These are phyloP conservation scores for Apis cerana DNA, from an alignment of 1,140 invertebrate species.

Conservation along the genomic window DNA sequence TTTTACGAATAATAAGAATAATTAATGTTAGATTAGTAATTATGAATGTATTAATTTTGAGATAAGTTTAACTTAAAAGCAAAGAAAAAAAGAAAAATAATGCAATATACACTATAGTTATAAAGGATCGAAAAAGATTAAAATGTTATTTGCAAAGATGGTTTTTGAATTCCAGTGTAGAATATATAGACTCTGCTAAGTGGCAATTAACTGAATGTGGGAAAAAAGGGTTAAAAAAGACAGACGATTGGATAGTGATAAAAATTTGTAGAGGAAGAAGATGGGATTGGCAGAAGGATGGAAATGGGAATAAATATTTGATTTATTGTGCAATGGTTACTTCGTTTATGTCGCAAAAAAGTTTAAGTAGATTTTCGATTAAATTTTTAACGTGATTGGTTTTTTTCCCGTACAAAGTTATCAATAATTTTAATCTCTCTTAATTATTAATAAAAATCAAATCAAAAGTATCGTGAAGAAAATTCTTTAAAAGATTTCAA, in stretches of 20 bases:
- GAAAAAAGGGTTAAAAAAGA: background rate
- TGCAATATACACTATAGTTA: no score
- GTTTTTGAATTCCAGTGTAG: background rate
- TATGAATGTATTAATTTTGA: no score
- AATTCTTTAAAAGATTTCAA: no score
- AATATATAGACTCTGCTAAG: background rate
- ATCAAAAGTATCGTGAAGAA: no score
- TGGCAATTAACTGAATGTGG: background rate
- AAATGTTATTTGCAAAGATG: background rate
- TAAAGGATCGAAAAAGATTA: no score
- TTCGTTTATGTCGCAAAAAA: no score
- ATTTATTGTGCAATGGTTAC: no score
- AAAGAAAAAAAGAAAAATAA: no score
- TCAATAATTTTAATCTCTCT: background rate
- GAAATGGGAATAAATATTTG: background rate
- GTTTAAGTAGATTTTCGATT: background rate
- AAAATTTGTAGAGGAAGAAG: background rate
- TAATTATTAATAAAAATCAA: background rate
- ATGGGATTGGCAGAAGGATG: background rate
- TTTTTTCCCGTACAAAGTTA: background rate
- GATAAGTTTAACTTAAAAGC: no score
- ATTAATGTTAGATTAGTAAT: no score
- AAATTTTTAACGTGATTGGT: background rate
- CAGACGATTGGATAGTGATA: background rate
- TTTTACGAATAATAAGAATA: no score